Percentiles rank a stretch among this genome's conserved stretches.
phyloP scores from a whole-genome alignment of 2,113 vertebrate genomes.

The Poeciliopsis prolifica region DNA sequence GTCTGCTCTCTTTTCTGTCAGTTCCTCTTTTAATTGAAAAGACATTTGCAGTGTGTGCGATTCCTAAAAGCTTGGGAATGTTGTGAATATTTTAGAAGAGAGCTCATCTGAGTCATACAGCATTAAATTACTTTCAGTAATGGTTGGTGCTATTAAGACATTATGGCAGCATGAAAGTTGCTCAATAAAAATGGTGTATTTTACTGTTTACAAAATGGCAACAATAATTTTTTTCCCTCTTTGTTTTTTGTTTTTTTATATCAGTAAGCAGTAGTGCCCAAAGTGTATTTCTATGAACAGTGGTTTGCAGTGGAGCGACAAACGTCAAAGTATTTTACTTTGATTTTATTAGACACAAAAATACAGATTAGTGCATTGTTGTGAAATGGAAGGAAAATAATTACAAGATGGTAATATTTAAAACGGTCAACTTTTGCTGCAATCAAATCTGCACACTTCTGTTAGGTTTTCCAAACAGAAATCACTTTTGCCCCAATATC shows the following conservation, averaged over 20 bases:
- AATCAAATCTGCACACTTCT: no score
- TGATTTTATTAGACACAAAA: no score
- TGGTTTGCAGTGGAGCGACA: neutral
- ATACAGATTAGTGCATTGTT: neutral
- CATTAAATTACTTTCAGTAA: constrained; percentile 73
- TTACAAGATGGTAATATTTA: no score
- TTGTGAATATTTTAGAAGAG: constrained; percentile 71
- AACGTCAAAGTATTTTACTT: no score
- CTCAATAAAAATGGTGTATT: constrained; percentile 49
- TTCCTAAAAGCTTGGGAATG: constrained; percentile 50
- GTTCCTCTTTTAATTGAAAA: constrained; percentile 37
- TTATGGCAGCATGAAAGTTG: constrained; percentile 73
- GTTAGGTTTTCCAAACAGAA: no score
- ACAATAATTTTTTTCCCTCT: constrained; percentile 12
- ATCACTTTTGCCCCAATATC: no score
- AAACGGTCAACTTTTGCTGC: no score
- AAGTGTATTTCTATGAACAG: constrained; percentile 12
- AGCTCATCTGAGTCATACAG: constrained; percentile 71
- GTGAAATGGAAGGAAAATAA: neutral
- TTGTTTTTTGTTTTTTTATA: constrained; percentile 11
- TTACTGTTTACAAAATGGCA: constrained; percentile 61
- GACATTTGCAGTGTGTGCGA: constrained; percentile 41
- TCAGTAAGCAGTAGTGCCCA: constrained; percentile 33
- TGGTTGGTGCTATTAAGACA: constrained; percentile 70
- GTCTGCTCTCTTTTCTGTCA: constrained; percentile 29